Conservation (phyloP, 2,888 invertebrate species). For the Coenonympha arcania region DNA sequence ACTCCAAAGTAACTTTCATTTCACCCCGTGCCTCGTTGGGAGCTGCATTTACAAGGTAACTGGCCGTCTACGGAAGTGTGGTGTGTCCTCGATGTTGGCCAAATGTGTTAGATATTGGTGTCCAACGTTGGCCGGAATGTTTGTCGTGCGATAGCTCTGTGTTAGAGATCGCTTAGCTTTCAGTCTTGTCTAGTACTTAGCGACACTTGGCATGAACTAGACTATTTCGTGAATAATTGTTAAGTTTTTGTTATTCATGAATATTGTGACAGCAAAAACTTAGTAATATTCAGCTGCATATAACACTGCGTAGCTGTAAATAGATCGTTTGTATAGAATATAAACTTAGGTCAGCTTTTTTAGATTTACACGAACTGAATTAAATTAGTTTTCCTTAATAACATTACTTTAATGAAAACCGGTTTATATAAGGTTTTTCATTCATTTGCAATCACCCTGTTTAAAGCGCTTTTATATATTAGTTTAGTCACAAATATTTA, state of each 20-base stretch:
- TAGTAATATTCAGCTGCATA: neutral
- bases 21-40: conserved; percentile 67
- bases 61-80: conserved; percentile 41
- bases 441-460: conserved; percentile 26
- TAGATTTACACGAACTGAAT: no score
- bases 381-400: no score
- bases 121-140: conserved; percentile 35
- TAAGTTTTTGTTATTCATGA: conserved; percentile 4
- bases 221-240: conserved; percentile 7
- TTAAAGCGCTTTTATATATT: conserved; percentile 40
- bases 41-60: conserved; percentile 65
- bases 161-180: conserved; percentile 64
- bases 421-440: conserved; percentile 4
- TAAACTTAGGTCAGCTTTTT: conserved; percentile 3
- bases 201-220: conserved; percentile 27
- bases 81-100: conserved; percentile 53
- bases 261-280: conserved; percentile 6
- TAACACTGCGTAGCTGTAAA: neutral
- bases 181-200: conserved; percentile 32
- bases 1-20: conserved; percentile 73
- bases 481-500: conserved; percentile 31
- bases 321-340: neutral
- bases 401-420: neutral
- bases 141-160: conserved; percentile 62
- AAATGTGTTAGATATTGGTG: conserved; percentile 31